phyloP scores from a whole-genome alignment of 2,888 invertebrate species.

The Oscheius myriophilus region DNA sequence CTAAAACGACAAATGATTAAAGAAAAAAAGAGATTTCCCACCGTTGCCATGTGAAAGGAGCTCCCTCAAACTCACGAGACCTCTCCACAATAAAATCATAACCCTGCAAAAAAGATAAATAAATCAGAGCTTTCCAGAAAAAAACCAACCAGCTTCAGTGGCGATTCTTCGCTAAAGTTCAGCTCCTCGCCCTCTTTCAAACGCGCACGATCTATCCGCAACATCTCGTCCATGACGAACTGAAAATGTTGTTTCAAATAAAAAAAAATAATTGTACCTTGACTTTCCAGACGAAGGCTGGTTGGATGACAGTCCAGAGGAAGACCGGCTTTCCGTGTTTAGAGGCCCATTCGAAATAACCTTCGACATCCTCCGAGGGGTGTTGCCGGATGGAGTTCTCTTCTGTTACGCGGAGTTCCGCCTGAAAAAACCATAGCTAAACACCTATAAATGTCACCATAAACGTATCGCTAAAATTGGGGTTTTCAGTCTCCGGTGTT shows the following conservation, averaged over 20 bases:
- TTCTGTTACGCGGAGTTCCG: background rate
- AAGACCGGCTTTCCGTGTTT: constrained; percentile 40
- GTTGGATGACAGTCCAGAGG: constrained; percentile 48
- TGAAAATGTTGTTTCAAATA: constrained; percentile 25
- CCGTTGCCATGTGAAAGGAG: constrained; percentile 63
- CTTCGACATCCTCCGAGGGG: constrained; percentile 45
- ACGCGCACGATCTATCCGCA: constrained; percentile 31
- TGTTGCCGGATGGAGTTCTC: constrained; percentile 31
- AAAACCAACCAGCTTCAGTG: constrained; percentile 10
- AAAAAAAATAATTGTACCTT: constrained; percentile 35
- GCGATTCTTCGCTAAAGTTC: constrained; percentile 5
- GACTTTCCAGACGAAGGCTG: constrained; percentile 59
- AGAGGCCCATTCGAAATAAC: constrained; percentile 52
- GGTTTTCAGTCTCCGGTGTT: no score
- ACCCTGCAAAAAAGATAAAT: no score
- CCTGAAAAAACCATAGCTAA: background rate
- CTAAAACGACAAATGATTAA: constrained; percentile 71
- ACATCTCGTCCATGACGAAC: constrained; percentile 58
- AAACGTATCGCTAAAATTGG: no score
- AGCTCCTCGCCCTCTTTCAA: constrained; percentile 20
- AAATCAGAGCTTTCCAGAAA: background rate
- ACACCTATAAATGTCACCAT: background rate
- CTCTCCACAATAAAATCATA: constrained; percentile 41
- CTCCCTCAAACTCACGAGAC: constrained; percentile 49
- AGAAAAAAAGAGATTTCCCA: constrained; percentile 18